These are phyloP conservation scores for Zaprionus obscuricornis DNA, from an alignment of 2,888 invertebrate species.

Conservation along the genomic window DNA sequence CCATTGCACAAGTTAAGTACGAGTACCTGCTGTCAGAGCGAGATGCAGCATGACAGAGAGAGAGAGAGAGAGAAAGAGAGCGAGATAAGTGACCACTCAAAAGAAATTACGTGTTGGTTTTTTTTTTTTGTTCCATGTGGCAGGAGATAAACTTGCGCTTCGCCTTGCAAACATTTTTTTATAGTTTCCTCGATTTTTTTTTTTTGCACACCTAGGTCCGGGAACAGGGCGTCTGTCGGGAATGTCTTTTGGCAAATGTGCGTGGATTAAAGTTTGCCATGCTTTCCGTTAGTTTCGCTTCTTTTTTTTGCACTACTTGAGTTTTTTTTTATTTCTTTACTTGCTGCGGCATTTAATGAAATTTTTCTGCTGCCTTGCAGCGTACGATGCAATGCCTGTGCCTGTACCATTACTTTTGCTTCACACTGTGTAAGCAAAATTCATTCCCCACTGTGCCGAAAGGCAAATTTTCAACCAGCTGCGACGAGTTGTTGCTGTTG, in stretches of 20 bases:
- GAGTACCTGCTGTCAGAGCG: background rate
- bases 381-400: background rate
- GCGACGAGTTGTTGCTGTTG: constrained; percentile 11
- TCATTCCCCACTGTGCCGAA: constrained; percentile 16
- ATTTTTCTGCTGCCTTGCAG: constrained; percentile 46
- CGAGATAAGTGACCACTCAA: constrained; percentile 66
- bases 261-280: constrained; percentile 65
- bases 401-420: no score
- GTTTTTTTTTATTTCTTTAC: constrained; percentile 54
- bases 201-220: constrained; percentile 13
- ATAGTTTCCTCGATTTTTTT: constrained; percentile 15
- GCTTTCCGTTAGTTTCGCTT: constrained; percentile 59
- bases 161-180: constrained; percentile 19
- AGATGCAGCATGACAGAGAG: background rate
- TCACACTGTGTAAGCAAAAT: no score
- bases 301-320: constrained; percentile 63
- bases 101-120: constrained; percentile 69
- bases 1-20: constrained; percentile 48
- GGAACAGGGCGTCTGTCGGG: no score
- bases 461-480: constrained; percentile 45
- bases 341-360: constrained; percentile 64
- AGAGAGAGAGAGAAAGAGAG: background rate
- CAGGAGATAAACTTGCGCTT: constrained; percentile 59
- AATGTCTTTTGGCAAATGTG: constrained; percentile 48
- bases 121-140: constrained; percentile 48